Evolutionary conservation across 2,797 vertebrate genomes (phyloP), one percentile per base, ranked within the genome.

Genomic region (Yasuhikotakia modesta): DNA sequence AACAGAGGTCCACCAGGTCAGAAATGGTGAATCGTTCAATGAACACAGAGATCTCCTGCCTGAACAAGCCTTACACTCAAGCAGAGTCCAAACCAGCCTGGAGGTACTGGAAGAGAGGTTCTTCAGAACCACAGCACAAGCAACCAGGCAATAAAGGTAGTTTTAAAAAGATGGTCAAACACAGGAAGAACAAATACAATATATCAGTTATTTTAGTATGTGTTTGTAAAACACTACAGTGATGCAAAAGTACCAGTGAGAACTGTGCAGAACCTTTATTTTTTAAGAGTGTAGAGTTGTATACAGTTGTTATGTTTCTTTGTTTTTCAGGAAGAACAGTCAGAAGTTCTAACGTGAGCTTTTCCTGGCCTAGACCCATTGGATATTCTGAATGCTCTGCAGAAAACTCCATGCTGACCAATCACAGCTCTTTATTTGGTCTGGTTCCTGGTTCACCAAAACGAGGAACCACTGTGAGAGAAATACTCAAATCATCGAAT

Each of bases 101-200:
- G 93, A 94, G 86, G 70, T 95, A 94, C 63, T 96, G 95, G 95
- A 93, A 88, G 78, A 93, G 86, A 82, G 94, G 83, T 0, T 83
- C 91, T 17, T 52, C 86, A 1, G 92, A 93, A 39, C 93, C 89
- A 24, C 85, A 86, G 0, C 83, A 82, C 68, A 90, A 81, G 45
- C 91, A 92, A 80, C 90, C 94, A 93, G 95, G 95, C 95, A 88
- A 70, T 6, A 1, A 17, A 46, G 30, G 14, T 67, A 0, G 45
- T 7, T 12, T 13, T 13, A n/a, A 12, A 8, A 17, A 50, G 48
- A 52, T 35, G 8, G 13, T 39, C 27, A 64, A 64, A 73, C 5
- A 13, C n/a, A 21, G 13, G 21, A 27, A 11, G 3, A 46, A 14
- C 22, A 52, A 77, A 16, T 19, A 24, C 1, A 55, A 27, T 22